Percentiles rank a stretch among this genome's conserved stretches.
Conservation (phyloP, 2,888 invertebrate species). For the Daptonema setosum region DNA sequence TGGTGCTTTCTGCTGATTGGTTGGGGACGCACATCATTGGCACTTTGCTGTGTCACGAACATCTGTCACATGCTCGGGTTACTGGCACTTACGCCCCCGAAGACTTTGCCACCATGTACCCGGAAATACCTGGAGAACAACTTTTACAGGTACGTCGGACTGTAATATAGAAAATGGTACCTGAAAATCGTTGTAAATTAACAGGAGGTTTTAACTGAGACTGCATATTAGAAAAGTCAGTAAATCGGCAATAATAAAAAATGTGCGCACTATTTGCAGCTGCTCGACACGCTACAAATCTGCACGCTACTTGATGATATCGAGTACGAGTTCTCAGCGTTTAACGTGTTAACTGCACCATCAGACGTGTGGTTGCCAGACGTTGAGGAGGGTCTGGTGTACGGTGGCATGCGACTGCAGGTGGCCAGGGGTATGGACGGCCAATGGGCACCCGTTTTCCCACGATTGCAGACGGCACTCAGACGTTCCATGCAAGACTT, state of each 20-base stretch:
- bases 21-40: slow-evolving; percentile 45
- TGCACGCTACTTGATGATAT: slow-evolving; percentile 49
- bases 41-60: slow-evolving; percentile 38
- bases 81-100: slow-evolving; percentile 49
- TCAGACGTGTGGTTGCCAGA: slow-evolving; percentile 14
- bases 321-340: slow-evolving; percentile 53
- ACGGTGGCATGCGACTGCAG: slow-evolving; percentile 21
- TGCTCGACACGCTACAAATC: slow-evolving; percentile 46
- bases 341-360: slow-evolving; percentile 29
- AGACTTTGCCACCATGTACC: slow-evolving; percentile 49
- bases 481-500: slow-evolving; percentile 37
- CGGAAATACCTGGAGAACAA: slow-evolving; percentile 32
- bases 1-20: slow-evolving; percentile 46
- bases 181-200: too few species aligned
- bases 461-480: slow-evolving; percentile 42
- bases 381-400: not conserved
- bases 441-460: slow-evolving; percentile 44
- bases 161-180: too few species aligned
- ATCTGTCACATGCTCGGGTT: slow-evolving; percentile 34
- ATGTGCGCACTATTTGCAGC: slow-evolving; percentile 6
- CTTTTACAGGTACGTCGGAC: not conserved
- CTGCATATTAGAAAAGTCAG: too few species aligned
- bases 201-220: too few species aligned
- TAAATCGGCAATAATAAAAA: not conserved
- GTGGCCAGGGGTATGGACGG: slow-evolving; percentile 37